These are phyloP conservation scores for Polyploca ridens DNA, from an alignment of 2,888 invertebrate genomes.

Conservation along the genomic window DNA sequence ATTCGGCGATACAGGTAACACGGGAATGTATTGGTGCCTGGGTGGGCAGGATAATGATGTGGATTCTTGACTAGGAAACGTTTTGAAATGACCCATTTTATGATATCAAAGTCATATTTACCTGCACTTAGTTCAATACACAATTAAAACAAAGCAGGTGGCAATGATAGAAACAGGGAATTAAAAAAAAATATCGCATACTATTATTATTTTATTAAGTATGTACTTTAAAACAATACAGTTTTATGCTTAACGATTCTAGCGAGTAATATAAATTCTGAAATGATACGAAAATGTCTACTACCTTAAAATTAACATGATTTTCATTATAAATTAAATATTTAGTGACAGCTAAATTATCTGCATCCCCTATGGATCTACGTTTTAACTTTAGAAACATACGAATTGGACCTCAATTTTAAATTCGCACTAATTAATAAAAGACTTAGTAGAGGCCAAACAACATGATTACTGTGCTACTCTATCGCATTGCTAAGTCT, in stretches of 20 bases:
- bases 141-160: conserved; percentile 27
- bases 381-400: conserved; percentile 64
- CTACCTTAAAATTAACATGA: conserved; percentile 79
- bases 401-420: conserved; percentile 82
- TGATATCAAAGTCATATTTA: conserved; percentile 45
- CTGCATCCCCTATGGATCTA: conserved; percentile 65
- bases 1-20: conserved; percentile 75
- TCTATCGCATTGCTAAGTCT: conserved; percentile 40
- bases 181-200: conserved; percentile 53
- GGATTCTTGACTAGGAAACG: conserved; percentile 78
- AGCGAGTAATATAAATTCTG: conserved; percentile 79
- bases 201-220: conserved; percentile 75
- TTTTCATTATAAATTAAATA: conserved; percentile 71
- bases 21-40: conserved; percentile 75
- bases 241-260: conserved; percentile 78
- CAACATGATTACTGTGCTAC: conserved; percentile 40
- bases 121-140: conserved; percentile 55
- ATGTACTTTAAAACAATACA: conserved; percentile 78
- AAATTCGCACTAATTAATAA: conserved; percentile 76
- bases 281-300: conserved; percentile 73
- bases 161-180: conserved; percentile 20
- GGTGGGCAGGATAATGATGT: conserved; percentile 79
- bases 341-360: conserved; percentile 60
- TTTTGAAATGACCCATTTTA: conserved; percentile 54
- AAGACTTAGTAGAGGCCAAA: conserved; percentile 49